These are phyloP conservation scores for Chrysopilus asiliformis DNA, from an alignment of 2,888 invertebrate species.

Conservation along the genomic window DNA sequence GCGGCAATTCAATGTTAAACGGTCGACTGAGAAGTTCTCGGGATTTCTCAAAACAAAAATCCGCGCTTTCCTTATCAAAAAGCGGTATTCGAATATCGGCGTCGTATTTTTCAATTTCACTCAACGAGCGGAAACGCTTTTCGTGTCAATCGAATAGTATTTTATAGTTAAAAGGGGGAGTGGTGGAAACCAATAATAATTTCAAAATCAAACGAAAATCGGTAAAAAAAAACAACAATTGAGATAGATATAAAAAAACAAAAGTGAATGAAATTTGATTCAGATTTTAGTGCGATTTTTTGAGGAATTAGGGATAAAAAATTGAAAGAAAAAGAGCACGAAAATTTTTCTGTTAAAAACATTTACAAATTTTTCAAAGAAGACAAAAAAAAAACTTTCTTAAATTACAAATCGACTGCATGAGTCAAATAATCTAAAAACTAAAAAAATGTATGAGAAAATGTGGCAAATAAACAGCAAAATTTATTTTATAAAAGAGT, in stretches of 20 bases:
- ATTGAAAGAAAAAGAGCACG: no score
- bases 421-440: constrained; percentile 11
- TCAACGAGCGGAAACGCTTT: constrained; percentile 40
- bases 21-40: constrained; percentile 53
- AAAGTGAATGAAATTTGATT: constrained; percentile 5
- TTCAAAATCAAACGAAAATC: not conserved
- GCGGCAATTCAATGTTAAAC: constrained; percentile 25
- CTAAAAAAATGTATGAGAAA: no score
- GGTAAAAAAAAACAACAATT: constrained; percentile 7
- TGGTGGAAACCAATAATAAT: not conserved
- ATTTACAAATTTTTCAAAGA: not conserved
- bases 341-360: no score
- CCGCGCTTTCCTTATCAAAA: constrained; percentile 60
- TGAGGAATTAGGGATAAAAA: no score
- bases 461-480: no score
- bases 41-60: constrained; percentile 59
- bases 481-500: no score
- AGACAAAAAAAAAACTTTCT: constrained; percentile 3
- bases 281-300: constrained; percentile 6
- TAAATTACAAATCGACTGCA: constrained; percentile 12
- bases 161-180: not conserved
- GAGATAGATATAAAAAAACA: constrained; percentile 3
- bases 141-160: constrained; percentile 11
- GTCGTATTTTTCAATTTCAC: constrained; percentile 38
- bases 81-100: constrained; percentile 44